Evolutionary conservation across 2,113 vertebrate species (phyloP), one percentile per base, ranked within the genome.

Genomic region (Rutilus rutilus): DNA sequence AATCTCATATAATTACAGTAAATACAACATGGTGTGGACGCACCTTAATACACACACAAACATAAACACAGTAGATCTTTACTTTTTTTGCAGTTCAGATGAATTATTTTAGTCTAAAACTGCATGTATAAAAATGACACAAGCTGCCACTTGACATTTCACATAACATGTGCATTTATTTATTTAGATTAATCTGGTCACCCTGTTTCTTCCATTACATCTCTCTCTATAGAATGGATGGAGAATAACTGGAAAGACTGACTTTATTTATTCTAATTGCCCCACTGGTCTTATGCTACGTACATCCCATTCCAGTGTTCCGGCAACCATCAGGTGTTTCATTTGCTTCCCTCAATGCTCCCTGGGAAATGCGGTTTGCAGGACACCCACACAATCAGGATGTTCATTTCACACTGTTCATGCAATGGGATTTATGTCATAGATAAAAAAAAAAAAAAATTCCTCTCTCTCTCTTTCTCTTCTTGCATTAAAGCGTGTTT

Each of bases 241-340:
- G 23, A 64, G 45, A 76, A 36, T 25, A 57, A 57, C 54, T 10
- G 17, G 17, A 69, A 33, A 45, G 33, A 17, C 9, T 36, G 57
- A 2, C 65, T 85, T 85, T 82, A 85, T 82, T 76, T 82, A 50
- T 57, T 75, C 42, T 67, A 67, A 14, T 36, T 39, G 17, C 5
- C n/a, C 19, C 21, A 62, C 17, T 21, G 60, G 57, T 47, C 15
- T 65, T 65, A 21, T 59, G 65, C 42, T 50, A 67, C 30, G 73
- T 73, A 25, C 23, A 86, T 86, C 62, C 33, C n/a, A 76, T 81
- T 80, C 62, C 69, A 86, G 76, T 19, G n/a, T 42, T 74, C 45
- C 69, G 12, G 45, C 79, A 85, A 87, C 52, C 42, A 45, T 88
- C 84, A 88, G 84, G 82, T 90, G 82, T 86, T 78, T 54, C 69